Evolutionary conservation across 2,113 vertebrate species (phyloP).

Genomic region (Taurulus bubalis): DNA sequence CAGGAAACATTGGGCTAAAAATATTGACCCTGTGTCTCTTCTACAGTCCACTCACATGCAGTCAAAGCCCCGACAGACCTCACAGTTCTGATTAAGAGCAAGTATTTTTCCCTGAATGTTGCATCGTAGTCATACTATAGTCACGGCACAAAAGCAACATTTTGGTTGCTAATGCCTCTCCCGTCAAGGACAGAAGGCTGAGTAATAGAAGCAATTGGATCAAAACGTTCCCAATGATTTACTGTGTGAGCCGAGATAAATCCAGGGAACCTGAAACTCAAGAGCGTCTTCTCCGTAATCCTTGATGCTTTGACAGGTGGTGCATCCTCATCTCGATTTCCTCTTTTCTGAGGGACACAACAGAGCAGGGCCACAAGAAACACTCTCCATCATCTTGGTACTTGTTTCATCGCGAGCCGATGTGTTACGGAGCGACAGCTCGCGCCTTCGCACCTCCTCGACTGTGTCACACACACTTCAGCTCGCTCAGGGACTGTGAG

Average conservation of each 20-base stretch:
- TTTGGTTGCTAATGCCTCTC: slow-evolving; percentile 30
- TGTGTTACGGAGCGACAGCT: slow-evolving; percentile 52
- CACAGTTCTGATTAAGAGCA: background rate
- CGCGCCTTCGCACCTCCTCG: slow-evolving; percentile 26
- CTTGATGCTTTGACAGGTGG: slow-evolving; percentile 12
- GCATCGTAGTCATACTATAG: background rate
- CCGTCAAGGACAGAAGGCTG: slow-evolving; percentile 22
- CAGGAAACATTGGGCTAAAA: background rate
- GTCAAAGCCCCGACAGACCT: background rate
- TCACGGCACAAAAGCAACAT: background rate
- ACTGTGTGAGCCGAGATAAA: slow-evolving; percentile 8
- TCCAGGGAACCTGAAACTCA: background rate
- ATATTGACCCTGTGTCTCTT: background rate
- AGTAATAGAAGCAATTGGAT: slow-evolving; percentile 14
- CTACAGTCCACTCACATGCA: too few species aligned
- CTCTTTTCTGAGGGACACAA: too few species aligned
- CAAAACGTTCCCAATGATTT: slow-evolving; percentile 2
- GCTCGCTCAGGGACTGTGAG: slow-evolving; percentile 3
- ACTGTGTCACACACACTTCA: slow-evolving; percentile 26
- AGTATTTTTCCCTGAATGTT: background rate
- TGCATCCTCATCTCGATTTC: background rate
- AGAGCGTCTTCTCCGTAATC: slow-evolving; percentile 2
- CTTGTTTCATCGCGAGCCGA: slow-evolving; percentile 8
- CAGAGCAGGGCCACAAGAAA: background rate
- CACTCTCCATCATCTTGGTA: slow-evolving; percentile 26